phyloP scores from a whole-genome alignment of 2,113 vertebrate genomes.

The Dasypus novemcinctus region DNA sequence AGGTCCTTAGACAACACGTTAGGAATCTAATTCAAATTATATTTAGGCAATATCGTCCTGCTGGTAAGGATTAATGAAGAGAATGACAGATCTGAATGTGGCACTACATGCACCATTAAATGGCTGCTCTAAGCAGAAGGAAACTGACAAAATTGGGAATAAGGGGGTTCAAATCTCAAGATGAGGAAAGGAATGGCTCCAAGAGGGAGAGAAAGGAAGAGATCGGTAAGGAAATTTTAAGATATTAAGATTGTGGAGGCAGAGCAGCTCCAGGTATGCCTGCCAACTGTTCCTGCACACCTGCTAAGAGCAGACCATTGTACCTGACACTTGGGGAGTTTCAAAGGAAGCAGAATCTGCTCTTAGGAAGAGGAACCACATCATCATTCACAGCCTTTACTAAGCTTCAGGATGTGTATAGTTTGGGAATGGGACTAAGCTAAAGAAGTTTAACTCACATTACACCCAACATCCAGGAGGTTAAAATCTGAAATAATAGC shows the following conservation, averaged over 20 bases:
- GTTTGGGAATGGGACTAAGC: background rate
- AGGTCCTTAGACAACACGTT: background rate
- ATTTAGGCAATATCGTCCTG: background rate
- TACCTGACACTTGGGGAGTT: too few relatives aligned
- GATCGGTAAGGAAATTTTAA: background rate
- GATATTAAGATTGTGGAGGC: background rate
- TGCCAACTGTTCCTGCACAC: background rate
- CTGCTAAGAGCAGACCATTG: too few relatives aligned
- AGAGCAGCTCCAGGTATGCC: background rate
- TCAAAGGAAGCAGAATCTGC: background rate
- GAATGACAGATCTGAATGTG: background rate
- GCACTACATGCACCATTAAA: background rate
- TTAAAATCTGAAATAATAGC: background rate
- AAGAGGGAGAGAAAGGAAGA: background rate
- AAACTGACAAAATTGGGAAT: background rate
- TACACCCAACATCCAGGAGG: background rate
- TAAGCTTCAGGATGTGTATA: background rate
- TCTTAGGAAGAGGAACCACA: background rate
- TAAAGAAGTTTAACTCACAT: background rate
- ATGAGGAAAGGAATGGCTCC: background rate
- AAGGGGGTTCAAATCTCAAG: background rate
- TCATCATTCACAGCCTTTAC: background rate
- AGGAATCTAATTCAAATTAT: background rate
- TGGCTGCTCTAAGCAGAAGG: background rate
- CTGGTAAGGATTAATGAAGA: background rate